Base-by-base conservation (phyloP, 2,797 vertebrate species). In the Lemur catta region DNA sequence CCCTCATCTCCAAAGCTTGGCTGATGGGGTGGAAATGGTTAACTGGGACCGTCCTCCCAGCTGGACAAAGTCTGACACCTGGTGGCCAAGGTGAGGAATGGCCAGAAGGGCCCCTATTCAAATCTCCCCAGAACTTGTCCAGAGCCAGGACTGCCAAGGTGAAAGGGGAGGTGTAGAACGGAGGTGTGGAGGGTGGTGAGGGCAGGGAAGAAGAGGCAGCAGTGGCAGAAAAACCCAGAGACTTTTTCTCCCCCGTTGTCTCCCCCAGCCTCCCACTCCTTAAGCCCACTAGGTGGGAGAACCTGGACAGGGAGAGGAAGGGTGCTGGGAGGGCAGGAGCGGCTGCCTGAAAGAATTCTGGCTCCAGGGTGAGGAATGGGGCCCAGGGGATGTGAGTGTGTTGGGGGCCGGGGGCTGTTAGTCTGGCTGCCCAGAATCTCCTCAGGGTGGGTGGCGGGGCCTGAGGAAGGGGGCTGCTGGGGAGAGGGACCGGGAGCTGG, bases 1-100 rank as follows among this genome's bases (percentile, higher is more conserved):
- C 85, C 55, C 87, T 13, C 7, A 30, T 35, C 75, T 80, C 48
- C 7, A 28, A 38, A 43, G 69, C 30, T 28, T 9, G 55, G 52
- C 59, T 0, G 10, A 38, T 46, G 6, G 38, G 67, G 84, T 75
- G 17, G 87, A 78, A 67, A 35, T 33, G 15, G 43, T 80, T 7
- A 80, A 80, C 33, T 13, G 74, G 69, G 57, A 75, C 48, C 24
- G 48, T 90, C 86, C 55, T 94, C 71, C 89, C 93, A 84, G 89
- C 86, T 94, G 52, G 97, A 81, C 91, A 92, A 97, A 97, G 97
- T 88, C 97, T 98, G 97, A 96, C 97, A 97, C 97, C 97, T 98
- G 96, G 97, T 97, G 97, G 97, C 89, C 95, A 95, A 61, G 78
- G 94, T 91, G 61, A 91, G 84, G 57, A 97, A 97, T 76, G 86